Percentiles rank a stretch among this genome's conserved stretches.
Conservation (phyloP, 2,888 invertebrate genomes). For the Acrobasis consociella region DNA sequence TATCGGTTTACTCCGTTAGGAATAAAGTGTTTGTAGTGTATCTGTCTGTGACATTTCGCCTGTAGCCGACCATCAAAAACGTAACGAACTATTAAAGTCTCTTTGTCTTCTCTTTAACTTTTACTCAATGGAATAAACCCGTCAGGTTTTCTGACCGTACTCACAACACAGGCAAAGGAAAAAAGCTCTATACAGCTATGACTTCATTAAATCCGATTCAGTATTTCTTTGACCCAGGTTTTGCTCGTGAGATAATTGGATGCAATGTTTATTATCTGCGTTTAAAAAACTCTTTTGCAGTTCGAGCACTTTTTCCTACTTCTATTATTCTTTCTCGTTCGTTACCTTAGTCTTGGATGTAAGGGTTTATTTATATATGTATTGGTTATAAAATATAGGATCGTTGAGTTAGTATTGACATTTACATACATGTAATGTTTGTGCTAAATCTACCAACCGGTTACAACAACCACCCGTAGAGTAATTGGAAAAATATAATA, state of each 20-base stretch:
- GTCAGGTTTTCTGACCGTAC: constrained; percentile 8
- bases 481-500: no score
- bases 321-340: constrained; percentile 9
- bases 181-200: constrained; percentile 8
- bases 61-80: no score
- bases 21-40: no score
- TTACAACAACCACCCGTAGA: no score
- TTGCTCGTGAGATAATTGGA: constrained; percentile 21
- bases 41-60: no score
- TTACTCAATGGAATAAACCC: background rate
- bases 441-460: no score
- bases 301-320: background rate
- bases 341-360: background rate
- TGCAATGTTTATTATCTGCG: constrained; percentile 17
- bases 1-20: no score
- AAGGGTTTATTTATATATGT: no score
- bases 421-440: no score
- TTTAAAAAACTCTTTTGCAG: constrained; percentile 1
- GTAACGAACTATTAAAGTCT: background rate
- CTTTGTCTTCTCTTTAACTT: background rate
- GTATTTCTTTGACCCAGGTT: constrained; percentile 18
- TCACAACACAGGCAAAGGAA: constrained; percentile 4
- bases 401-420: no score
- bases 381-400: no score
- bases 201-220: constrained; percentile 22